phyloP scores from a whole-genome alignment of 1,140 invertebrate genomes.

The Calephelis virginiensis region DNA sequence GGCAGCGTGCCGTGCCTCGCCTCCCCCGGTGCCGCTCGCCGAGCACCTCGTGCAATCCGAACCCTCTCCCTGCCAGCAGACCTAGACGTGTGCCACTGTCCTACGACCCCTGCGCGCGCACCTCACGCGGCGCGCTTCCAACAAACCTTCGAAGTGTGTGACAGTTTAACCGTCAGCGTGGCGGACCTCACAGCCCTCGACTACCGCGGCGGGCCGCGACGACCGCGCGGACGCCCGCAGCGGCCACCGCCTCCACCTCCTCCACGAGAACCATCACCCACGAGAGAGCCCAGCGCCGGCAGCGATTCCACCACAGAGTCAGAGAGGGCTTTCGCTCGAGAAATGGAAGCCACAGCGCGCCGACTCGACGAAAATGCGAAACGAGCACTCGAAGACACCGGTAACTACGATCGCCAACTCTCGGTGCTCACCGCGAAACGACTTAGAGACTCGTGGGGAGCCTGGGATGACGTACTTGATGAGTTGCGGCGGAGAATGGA shows the following conservation, averaged over 20 bases:
- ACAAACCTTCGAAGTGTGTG: slow-evolving; percentile 68
- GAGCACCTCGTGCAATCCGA: slow-evolving; percentile 70
- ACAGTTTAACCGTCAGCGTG: slow-evolving; percentile 71
- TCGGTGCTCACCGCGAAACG: slow-evolving; percentile 75
- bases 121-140: slow-evolving; percentile 61
- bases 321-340: slow-evolving; percentile 62
- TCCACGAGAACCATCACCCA: slow-evolving; percentile 49
- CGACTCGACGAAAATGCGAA: slow-evolving; percentile 63
- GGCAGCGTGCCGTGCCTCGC: slow-evolving; percentile 62
- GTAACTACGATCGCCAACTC: slow-evolving; percentile 76
- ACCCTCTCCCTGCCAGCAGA: slow-evolving; percentile 69
- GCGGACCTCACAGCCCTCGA: slow-evolving; percentile 73
- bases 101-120: slow-evolving; percentile 42
- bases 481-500: slow-evolving; percentile 64
- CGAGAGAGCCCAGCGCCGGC: slow-evolving; percentile 64
- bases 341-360: slow-evolving; percentile 72
- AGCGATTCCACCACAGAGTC: slow-evolving; percentile 76
- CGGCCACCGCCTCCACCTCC: slow-evolving; percentile 46
- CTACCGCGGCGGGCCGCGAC: slow-evolving; percentile 59
- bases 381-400: slow-evolving; percentile 57
- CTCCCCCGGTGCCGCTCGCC: slow-evolving; percentile 54
- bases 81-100: slow-evolving; percentile 77
- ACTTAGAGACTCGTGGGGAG: slow-evolving; percentile 65
- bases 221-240: slow-evolving; percentile 52
- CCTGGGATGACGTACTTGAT: slow-evolving; percentile 73